Evolutionary conservation across 2,113 vertebrate species (phyloP), one percentile per base, ranked within the genome.

Genomic region (Cephalopholis sonnerati): DNA sequence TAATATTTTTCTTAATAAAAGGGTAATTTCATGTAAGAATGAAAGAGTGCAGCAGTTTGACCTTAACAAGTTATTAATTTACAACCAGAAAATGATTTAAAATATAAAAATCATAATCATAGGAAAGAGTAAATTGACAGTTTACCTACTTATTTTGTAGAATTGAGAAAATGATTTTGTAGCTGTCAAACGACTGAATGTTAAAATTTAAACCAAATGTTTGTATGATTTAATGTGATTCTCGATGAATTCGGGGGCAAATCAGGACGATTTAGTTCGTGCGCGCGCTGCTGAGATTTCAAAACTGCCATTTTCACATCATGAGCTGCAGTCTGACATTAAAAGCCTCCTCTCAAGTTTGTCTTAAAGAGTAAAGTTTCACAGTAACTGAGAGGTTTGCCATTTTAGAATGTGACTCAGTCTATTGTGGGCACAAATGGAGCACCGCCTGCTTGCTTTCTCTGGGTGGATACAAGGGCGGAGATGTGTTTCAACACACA

Each of bases 401-500:
- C 79, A 65, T 89, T 88, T 91, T 81, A 88, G 90, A 88, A 55
- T 53, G 89, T 93, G 90, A 94, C 80, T 94, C 89, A 93, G 88
- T 78, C 90, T 83, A 83, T 87, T 92, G 91, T 91, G 87, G 87
- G 78, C 79, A 79, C 77, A 53, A 54, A 74, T 29, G 41, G 74
- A 89, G 76, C 78, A 22, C 66, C 39, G 85, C 84, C 78, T 80
- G 85, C 89, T 81, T 27, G 53, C 88, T 79, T 77, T 87, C 68
- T 87, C 77, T 87, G 93, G 93, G 89, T 91, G 92, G 91, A 92
- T 84, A 85, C 84, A 70, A 85, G 92, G 91, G 91, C 32, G 90
- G 91, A 92, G 92, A 93, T 90, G 89, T 83, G 84, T 94, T 91
- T 91, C 76, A 91, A 87, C 86, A 90, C 88, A 88, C 87, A 85